Percentiles rank a stretch among this genome's conserved stretches.
phyloP scores from a whole-genome alignment of 2,113 vertebrate species.

The Meriones unguiculatus region DNA sequence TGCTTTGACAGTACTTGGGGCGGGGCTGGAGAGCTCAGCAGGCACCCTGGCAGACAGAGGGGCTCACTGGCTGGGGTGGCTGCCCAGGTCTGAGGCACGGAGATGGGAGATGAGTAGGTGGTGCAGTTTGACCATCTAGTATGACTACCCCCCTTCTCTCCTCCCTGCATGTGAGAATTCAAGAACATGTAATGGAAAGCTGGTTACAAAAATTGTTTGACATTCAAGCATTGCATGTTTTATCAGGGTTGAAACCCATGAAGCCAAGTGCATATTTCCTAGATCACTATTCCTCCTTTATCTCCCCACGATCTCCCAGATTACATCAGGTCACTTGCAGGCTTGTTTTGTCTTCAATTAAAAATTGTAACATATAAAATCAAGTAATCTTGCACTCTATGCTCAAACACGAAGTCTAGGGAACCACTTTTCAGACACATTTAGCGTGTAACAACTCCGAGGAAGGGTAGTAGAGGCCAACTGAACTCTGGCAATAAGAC shows the following conservation, averaged over 20 bases:
- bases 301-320: neutral
- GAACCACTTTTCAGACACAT: neutral
- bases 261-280: neutral
- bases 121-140: neutral
- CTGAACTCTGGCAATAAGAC: neutral
- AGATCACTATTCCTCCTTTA: neutral
- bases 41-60: slow-evolving; percentile 46
- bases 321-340: slow-evolving; percentile 9
- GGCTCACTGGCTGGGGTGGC: slow-evolving; percentile 7
- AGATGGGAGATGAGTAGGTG: neutral
- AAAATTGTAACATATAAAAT: neutral
- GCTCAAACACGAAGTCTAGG: neutral
- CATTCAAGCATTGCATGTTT: slow-evolving; percentile 24
- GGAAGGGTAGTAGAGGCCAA: neutral
- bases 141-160: neutral
- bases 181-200: slow-evolving; percentile 13
- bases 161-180: neutral
- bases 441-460: neutral
- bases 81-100: neutral
- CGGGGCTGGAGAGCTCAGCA: slow-evolving; percentile 47
- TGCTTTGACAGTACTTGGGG: slow-evolving; percentile 67
- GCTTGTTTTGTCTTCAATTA: neutral
- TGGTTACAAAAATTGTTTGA: slow-evolving; percentile 29
- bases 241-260: slow-evolving; percentile 27
- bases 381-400: neutral